Conservation (phyloP, 2,888 invertebrate species). For the Andrena camellia region DNA sequence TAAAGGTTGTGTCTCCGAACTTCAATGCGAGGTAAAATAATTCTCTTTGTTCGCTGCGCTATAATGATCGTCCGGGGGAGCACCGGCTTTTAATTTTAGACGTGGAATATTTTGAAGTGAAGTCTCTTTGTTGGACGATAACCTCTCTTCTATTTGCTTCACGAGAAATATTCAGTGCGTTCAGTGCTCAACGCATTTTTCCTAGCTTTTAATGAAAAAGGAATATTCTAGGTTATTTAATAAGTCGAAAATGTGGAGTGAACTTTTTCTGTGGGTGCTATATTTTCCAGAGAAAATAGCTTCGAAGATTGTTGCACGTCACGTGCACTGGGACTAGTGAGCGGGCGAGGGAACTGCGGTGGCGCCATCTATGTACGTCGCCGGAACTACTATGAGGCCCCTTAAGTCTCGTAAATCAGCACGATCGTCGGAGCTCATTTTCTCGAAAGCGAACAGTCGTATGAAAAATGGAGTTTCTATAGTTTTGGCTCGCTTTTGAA, state of each 20-base stretch:
- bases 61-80: background rate
- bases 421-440: background rate
- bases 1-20: background rate
- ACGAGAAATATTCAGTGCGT: background rate
- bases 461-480: background rate
- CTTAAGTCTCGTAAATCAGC: too few species aligned
- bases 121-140: background rate
- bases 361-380: too few species aligned
- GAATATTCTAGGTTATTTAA: background rate
- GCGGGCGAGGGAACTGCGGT: too few species aligned
- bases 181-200: background rate
- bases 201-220: background rate
- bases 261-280: background rate
- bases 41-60: background rate
- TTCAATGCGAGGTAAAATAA: background rate
- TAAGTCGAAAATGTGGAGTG: background rate
- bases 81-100: background rate
- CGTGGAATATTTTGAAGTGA: background rate
- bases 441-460: background rate
- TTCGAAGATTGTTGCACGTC: background rate
- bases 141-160: background rate
- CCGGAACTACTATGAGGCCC: too few species aligned
- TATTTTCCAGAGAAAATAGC: background rate
- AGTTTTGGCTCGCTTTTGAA: background rate
- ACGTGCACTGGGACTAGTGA: too few species aligned